Conservation (phyloP, 2,797 vertebrate species). For the Gambusia yucatana region DNA sequence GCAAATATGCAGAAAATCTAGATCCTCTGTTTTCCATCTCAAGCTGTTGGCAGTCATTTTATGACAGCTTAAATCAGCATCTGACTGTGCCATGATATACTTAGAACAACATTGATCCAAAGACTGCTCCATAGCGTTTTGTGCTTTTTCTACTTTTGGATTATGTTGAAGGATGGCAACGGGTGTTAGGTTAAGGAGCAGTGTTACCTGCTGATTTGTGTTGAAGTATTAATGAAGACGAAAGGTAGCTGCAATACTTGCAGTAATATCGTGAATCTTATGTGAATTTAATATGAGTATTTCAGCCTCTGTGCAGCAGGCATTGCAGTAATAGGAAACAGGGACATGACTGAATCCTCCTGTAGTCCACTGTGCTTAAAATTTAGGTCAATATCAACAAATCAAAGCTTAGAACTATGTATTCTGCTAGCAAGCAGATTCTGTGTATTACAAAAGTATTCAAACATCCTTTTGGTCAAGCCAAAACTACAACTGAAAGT, state of each 20-base stretch:
- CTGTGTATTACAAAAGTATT: not conserved
- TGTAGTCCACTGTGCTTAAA: not conserved
- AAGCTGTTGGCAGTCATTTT: not conserved
- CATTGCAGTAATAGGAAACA: not conserved
- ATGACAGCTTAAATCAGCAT: not conserved
- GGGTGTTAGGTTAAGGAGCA: not conserved
- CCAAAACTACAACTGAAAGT: not conserved
- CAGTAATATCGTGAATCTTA: not conserved
- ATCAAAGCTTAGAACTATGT: not conserved
- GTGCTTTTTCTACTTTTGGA: not conserved
- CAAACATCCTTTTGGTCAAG: not conserved
- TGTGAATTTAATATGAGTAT: not conserved
- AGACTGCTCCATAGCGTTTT: not conserved
- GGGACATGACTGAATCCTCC: not conserved
- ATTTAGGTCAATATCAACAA: not conserved
- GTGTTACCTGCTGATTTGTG: not conserved
- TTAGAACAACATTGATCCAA: not conserved
- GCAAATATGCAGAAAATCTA: not conserved
- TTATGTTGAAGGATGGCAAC: not conserved
- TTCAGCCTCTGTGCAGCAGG: not conserved
- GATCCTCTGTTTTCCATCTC: not conserved
- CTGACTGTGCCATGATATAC: not conserved
- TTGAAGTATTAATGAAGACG: not conserved
- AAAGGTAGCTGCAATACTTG: not conserved
- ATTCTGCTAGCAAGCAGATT: not conserved